Conservation (phyloP, 1,140 invertebrate species). For the Drosophila tristis region DNA sequence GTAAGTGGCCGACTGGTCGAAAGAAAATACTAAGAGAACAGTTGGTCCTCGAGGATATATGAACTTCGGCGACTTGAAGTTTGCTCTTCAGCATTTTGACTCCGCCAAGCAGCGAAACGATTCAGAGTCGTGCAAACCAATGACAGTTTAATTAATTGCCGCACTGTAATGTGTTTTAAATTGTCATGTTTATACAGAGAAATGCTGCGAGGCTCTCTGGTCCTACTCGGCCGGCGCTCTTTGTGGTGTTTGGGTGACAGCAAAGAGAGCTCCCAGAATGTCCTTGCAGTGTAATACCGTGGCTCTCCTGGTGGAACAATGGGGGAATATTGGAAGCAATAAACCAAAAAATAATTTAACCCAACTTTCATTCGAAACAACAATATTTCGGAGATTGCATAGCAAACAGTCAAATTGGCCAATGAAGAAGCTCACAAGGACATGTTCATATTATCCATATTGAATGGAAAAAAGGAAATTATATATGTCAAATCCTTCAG, state of each 20-base stretch:
- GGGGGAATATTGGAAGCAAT: constrained; percentile 23
- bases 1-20: too few relatives aligned
- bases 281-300: constrained; percentile 21
- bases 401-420: background rate
- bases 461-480: too few relatives aligned
- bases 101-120: constrained; percentile 67
- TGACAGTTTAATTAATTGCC: constrained; percentile 82
- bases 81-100: constrained; percentile 49
- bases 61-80: background rate
- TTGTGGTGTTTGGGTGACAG: constrained; percentile 9
- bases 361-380: constrained; percentile 1
- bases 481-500: too few relatives aligned
- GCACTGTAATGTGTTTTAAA: constrained; percentile 82
- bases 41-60: too few relatives aligned
- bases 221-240: constrained; percentile 13
- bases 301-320: constrained; percentile 30
- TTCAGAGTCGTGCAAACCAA: constrained; percentile 79
- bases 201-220: constrained; percentile 27
- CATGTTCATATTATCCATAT: too few relatives aligned
- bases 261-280: constrained; percentile 21
- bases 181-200: constrained; percentile 79
- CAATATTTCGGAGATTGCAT: constrained; percentile 4
- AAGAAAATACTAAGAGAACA: too few relatives aligned
- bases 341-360: constrained; percentile 22
- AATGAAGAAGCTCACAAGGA: too few relatives aligned